These are phyloP conservation scores for Ormyrus thymus DNA, from an alignment of 2,888 invertebrate genomes.

Conservation along the genomic window DNA sequence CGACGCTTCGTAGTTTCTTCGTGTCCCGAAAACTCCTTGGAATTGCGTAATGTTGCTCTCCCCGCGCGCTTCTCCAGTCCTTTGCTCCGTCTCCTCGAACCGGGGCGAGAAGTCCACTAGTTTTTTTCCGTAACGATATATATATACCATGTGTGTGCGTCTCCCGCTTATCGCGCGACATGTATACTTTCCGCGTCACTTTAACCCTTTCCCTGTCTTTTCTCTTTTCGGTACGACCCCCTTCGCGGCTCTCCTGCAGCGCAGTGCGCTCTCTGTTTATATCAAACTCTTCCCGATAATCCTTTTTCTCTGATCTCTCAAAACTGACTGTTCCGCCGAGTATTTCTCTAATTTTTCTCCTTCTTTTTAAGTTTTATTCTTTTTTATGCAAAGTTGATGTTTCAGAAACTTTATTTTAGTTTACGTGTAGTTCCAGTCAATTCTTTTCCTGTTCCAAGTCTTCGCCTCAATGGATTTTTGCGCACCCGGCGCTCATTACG, in stretches of 20 bases:
- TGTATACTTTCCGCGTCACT: neutral
- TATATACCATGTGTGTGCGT: too few species aligned
- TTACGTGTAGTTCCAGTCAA: neutral
- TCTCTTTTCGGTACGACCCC: neutral
- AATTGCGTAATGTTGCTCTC: neutral
- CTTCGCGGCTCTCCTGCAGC: neutral
- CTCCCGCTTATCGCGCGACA: neutral
- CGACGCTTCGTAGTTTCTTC: constrained; percentile 26
- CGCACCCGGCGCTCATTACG: too few species aligned
- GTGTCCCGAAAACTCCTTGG: constrained; percentile 2
- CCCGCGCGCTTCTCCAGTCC: constrained; percentile 9
- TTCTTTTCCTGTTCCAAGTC: constrained; percentile 8
- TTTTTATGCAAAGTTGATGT: neutral
- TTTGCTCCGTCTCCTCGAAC: neutral
- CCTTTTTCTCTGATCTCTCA: constrained; percentile 25
- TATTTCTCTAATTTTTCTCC: neutral
- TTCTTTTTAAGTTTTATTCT: constrained; percentile 19
- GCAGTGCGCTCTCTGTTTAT: too few species aligned
- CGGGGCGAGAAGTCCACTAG: too few species aligned
- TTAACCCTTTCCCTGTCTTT: neutral
- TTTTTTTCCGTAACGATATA: too few species aligned
- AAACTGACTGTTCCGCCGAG: constrained; percentile 16
- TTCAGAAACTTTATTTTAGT: neutral
- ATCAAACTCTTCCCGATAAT: too few species aligned
- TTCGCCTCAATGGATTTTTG: neutral